Base-by-base conservation (phyloP, 2,888 invertebrate species). In the Mellilla xanthometata region DNA sequence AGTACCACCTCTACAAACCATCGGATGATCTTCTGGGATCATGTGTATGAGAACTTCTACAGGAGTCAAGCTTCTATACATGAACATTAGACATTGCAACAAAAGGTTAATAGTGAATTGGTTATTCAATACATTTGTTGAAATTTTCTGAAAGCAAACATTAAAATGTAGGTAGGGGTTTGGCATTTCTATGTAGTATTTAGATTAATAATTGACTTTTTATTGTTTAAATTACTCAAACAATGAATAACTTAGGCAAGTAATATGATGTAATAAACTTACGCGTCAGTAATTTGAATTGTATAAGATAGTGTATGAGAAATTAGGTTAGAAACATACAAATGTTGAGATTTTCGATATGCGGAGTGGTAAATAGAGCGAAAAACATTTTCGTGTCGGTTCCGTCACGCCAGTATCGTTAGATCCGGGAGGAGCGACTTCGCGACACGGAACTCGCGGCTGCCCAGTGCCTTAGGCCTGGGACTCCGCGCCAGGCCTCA, bases 21-120 rank as follows among this genome's bases (percentile, higher is more conserved):
- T 10, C 64, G 68, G 2, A 58, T 85, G 0, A 34, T 58, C 4
- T 83, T 87, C 43, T 86, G 85, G 85, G 81, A 86, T 11, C 68
- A 70, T 10, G 73, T 88, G 42, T 87, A 85, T 38, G 64, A 56
- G 2, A 73, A 62, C 28, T 87, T 79, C 54, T 81, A 82, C 32
- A 78, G 60, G 48, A 52, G 53, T 27, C 65, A 73, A 49, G 33
- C 31, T 5, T 40, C 48, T 3, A 35, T 38, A 50, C 24, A 36
- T 7, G 55, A 56, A 9, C 28, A 55, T 29, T 34, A 19, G 15
- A 19, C 6, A 19, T 6, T 19, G 15, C 15, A 19, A 19, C 1
- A n/a, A 19, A 1, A 19, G 15, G 15, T 19, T 5, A 19, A 19
- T 5, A 6, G 15, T 19, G 15, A 19, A n/a, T n/a, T n/a, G n/a